Evolutionary conservation across 2,888 invertebrate genomes (phyloP).

Genomic region (Iphiclides podalirius): DNA sequence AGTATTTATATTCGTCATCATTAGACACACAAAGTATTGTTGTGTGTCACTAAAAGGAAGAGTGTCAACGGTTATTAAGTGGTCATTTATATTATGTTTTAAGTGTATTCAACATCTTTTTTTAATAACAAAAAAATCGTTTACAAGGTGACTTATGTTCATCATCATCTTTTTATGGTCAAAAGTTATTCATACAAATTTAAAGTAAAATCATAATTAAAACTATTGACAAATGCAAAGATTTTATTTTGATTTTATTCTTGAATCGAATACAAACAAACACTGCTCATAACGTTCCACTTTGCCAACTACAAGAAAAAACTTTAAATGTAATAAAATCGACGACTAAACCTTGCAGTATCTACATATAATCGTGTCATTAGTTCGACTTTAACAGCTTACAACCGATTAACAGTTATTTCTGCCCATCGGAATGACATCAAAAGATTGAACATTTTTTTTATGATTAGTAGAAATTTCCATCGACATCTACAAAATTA

Average conservation of each 20-base stretch:
- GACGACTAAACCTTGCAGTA: constrained; percentile 35
- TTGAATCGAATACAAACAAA: constrained; percentile 11
- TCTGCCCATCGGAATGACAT: constrained; percentile 1
- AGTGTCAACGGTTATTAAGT: too few species aligned
- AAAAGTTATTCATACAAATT: too few species aligned
- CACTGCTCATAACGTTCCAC: neutral
- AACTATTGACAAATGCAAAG: too few species aligned
- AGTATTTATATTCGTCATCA: too few species aligned
- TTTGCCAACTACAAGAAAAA: constrained; percentile 5
- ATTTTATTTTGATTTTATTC: constrained; percentile 12
- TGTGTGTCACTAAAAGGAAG: too few species aligned
- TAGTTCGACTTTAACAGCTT: constrained; percentile 23
- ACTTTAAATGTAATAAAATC: constrained; percentile 49
- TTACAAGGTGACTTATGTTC: too few species aligned
- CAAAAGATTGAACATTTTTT: constrained; percentile 4
- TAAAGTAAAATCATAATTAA: too few species aligned
- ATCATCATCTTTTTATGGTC: too few species aligned
- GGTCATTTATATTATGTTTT: too few species aligned
- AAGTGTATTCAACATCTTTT: too few species aligned
- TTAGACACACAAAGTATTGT: too few species aligned
- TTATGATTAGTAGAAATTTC: neutral
- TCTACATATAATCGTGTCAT: constrained; percentile 36
- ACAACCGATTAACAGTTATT: neutral
- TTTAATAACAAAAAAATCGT: too few species aligned
- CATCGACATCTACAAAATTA: neutral